Percentiles rank a stretch among this genome's conserved stretches.
These are phyloP conservation scores for Petrocephalus microphthalmus DNA, from an alignment of 2,113 vertebrate genomes.

Conservation along the genomic window DNA sequence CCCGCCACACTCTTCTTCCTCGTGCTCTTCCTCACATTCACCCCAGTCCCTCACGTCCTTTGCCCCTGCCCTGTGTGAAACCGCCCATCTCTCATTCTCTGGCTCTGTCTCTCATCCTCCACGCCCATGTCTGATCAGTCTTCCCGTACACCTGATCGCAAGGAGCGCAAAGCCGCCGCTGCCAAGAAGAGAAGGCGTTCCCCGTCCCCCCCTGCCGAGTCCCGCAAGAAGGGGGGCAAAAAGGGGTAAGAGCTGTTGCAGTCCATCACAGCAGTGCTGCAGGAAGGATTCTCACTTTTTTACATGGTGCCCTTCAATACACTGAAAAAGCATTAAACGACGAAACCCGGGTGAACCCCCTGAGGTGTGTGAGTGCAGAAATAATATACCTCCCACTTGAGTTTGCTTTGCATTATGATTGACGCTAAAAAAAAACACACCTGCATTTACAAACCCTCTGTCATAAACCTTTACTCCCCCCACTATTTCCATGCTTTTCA, in stretches of 20 bases:
- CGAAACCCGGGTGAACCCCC: background rate
- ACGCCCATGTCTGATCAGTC: slow-evolving; percentile 48
- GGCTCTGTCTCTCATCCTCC: slow-evolving; percentile 23
- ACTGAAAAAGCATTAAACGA: background rate
- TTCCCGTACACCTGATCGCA: slow-evolving; percentile 68
- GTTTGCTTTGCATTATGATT: background rate
- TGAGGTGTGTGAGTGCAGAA: background rate
- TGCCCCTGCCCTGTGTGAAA: background rate
- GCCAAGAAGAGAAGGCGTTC: slow-evolving; percentile 85
- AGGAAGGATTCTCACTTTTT: background rate
- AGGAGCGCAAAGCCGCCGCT: slow-evolving; percentile 73
- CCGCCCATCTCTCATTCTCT: slow-evolving; percentile 17
- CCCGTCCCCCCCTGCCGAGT: slow-evolving; percentile 78
- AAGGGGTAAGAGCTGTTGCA: slow-evolving; percentile 69
- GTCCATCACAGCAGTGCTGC: background rate
- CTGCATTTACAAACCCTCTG: background rate
- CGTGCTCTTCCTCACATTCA: background rate
- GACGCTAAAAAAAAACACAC: background rate
- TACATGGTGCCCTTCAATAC: background rate
- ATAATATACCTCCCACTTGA: background rate
- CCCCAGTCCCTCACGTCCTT: background rate
- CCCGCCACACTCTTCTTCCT: slow-evolving; percentile 12
- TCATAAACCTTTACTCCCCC: background rate
- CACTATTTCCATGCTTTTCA: background rate
- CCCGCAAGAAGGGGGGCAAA: slow-evolving; percentile 83